Evolutionary conservation across 1,140 invertebrate genomes (phyloP).

Genomic region (Drosophila nebulosa): DNA sequence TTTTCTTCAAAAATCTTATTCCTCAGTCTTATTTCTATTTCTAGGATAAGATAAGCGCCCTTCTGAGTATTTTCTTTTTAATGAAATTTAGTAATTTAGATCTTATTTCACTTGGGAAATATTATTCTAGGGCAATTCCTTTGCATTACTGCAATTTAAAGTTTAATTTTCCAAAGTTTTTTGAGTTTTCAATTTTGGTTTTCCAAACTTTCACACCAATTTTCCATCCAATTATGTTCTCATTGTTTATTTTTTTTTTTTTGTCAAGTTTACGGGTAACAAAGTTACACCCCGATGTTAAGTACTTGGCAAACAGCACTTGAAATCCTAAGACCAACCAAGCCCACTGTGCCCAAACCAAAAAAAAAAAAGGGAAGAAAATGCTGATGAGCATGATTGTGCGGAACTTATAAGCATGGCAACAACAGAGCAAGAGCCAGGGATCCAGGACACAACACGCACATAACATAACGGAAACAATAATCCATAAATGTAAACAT

Average conservation of each 20-base stretch:
- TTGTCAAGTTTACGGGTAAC: neutral
- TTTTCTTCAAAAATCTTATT: too few species aligned
- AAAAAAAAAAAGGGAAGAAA: slow-evolving; percentile 14
- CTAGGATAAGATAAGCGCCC: too few species aligned
- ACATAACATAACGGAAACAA: slow-evolving; percentile 69
- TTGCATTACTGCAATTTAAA: neutral
- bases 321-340: neutral
- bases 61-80: too few species aligned
- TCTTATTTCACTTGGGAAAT: neutral
- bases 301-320: neutral
- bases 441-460: slow-evolving; percentile 30
- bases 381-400: slow-evolving; percentile 69
- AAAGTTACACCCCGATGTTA: neutral
- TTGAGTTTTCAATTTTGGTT: neutral
- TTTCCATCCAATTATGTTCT: neutral
- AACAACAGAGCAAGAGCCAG: neutral
- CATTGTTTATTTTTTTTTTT: neutral
- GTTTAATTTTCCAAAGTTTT: neutral
- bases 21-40: too few species aligned
- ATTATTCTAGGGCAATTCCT: neutral
- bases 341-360: slow-evolving; percentile 3
- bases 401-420: slow-evolving; percentile 55
- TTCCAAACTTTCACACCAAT: neutral
- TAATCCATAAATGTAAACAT: slow-evolving; percentile 78
- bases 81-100: too few species aligned